Evolutionary conservation across 2,888 invertebrate genomes (phyloP).

Genomic region (Punctoribates punctum): DNA sequence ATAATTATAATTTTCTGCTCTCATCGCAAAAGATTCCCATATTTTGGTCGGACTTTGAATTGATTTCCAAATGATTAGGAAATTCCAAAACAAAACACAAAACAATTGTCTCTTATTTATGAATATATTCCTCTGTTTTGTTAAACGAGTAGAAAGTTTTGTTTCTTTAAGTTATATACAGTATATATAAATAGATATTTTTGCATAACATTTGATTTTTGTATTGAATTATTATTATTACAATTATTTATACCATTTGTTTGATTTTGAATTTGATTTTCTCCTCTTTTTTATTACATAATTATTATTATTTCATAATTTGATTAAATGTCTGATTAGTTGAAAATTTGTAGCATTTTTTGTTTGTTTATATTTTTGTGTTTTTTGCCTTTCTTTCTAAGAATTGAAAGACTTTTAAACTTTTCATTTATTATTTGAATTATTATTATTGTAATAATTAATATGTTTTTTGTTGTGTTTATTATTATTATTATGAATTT

Average conservation of each 20-base stretch:
- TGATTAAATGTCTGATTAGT: constrained; percentile 12
- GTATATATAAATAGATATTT: constrained; percentile 20
- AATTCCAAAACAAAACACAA: too few relatives aligned
- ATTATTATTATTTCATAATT: background rate
- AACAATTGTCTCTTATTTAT: too few relatives aligned
- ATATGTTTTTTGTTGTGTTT: constrained; percentile 19
- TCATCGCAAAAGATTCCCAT: too few relatives aligned
- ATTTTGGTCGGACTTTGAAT: too few relatives aligned
- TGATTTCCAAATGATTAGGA: too few relatives aligned
- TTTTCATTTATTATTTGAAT: background rate
- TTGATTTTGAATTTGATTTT: too few relatives aligned
- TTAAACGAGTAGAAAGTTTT: constrained; percentile 4
- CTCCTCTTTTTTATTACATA: too few relatives aligned
- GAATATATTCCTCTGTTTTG: background rate
- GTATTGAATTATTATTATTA: background rate
- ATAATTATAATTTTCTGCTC: too few relatives aligned
- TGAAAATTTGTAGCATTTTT: constrained; percentile 12
- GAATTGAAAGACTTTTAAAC: background rate
- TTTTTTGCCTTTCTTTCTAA: background rate
- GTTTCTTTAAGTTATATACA: background rate
- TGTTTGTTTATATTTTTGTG: constrained; percentile 13
- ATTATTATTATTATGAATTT: background rate
- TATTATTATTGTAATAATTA: background rate
- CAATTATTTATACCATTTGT: background rate
- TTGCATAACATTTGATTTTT: constrained; percentile 18